These are phyloP conservation scores for Anorthoa munda DNA, from an alignment of 2,888 invertebrate genomes.

Conservation along the genomic window DNA sequence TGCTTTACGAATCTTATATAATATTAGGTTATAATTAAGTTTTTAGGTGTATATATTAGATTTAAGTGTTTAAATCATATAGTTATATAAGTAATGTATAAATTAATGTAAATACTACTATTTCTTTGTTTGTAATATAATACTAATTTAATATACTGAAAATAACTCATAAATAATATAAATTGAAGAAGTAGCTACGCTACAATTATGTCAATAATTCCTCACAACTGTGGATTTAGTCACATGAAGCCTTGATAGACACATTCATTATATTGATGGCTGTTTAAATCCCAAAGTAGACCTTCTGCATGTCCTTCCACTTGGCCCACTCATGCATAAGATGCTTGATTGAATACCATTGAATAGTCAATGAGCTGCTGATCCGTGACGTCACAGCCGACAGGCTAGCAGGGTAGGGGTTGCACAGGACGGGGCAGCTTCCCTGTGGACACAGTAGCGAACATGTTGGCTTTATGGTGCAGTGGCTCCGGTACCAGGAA, in stretches of 20 bases:
- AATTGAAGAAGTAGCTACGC: no score
- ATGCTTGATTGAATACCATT: slow-evolving; percentile 49
- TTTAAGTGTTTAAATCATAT: no score
- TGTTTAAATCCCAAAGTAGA: neutral
- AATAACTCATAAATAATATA: no score
- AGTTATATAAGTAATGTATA: no score
- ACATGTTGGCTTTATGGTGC: slow-evolving; percentile 9
- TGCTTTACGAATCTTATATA: no score
- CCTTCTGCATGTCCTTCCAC: slow-evolving; percentile 15
- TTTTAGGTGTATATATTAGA: no score
- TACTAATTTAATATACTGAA: no score
- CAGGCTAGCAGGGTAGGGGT: slow-evolving; percentile 2
- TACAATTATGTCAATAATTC: neutral
- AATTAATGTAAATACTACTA: no score
- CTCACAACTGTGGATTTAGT: neutral
- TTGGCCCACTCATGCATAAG: slow-evolving; percentile 15
- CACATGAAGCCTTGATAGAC: neutral
- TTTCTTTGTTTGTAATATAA: no score
- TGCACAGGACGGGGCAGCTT: neutral
- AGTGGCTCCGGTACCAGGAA: neutral
- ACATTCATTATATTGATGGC: neutral
- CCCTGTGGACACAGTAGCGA: neutral
- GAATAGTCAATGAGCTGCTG: slow-evolving; percentile 56
- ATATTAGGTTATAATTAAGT: no score
- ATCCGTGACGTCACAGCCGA: slow-evolving; percentile 29